Evolutionary conservation across 2,888 invertebrate species (phyloP).

Genomic region (Listrodromus nycthemerus): DNA sequence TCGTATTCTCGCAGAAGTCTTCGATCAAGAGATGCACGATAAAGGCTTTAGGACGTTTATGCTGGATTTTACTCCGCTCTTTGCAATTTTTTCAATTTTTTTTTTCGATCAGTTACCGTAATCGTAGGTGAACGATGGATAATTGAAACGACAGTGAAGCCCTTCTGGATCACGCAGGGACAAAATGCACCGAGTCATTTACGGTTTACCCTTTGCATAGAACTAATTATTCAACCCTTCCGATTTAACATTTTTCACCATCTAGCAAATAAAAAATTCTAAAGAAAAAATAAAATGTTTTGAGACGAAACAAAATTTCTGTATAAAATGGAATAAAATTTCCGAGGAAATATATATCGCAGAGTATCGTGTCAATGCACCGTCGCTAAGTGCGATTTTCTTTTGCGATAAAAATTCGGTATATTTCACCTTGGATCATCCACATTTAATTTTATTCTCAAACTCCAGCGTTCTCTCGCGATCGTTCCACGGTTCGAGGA

Average conservation of each 20-base stretch:
- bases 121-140: conserved; percentile 49
- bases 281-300: too few species aligned
- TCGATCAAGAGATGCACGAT: background rate
- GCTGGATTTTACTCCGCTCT: conserved; percentile 41
- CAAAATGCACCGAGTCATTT: background rate
- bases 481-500: conserved; percentile 59
- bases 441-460: conserved; percentile 2
- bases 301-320: too few species aligned
- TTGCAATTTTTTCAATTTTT: conserved; percentile 29
- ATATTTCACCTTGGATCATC: too few species aligned
- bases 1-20: conserved; percentile 14
- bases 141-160: conserved; percentile 34
- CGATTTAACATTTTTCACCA: too few species aligned
- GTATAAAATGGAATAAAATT: too few species aligned
- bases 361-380: too few species aligned
- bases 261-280: too few species aligned
- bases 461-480: conserved; percentile 4
- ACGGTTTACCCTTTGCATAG: background rate
- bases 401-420: too few species aligned
- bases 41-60: conserved; percentile 34
- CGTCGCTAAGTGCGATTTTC: too few species aligned
- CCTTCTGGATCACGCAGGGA: background rate
- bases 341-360: too few species aligned
- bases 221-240: too few species aligned
- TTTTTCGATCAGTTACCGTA: conserved; percentile 48